A percentile compares a stretch with the other conserved stretches of the same genome.
phyloP scores from a whole-genome alignment of 2,113 vertebrate species.

The Panurus biarmicus region DNA sequence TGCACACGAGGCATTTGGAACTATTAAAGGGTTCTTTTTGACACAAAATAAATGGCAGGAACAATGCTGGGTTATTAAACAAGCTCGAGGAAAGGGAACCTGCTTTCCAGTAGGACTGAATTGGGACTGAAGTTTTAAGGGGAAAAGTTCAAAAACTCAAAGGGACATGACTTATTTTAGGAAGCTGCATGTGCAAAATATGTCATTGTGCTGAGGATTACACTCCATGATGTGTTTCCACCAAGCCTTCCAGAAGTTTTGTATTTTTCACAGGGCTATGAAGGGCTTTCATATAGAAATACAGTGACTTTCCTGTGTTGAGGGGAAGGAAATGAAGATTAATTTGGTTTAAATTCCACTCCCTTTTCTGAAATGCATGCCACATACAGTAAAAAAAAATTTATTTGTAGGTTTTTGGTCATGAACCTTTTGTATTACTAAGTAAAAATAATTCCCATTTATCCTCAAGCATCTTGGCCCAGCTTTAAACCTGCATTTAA shows the following conservation, averaged over 20 bases:
- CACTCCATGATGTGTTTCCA: not conserved
- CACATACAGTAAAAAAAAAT: not conserved
- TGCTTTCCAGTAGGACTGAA: not conserved
- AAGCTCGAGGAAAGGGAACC: not conserved
- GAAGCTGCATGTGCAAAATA: not conserved
- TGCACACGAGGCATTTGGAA: not conserved
- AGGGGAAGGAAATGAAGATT: not conserved
- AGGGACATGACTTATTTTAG: not conserved
- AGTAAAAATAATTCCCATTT: constrained; percentile 1
- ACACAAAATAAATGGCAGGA: not conserved
- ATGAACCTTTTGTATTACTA: not conserved
- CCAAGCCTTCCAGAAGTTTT: not conserved
- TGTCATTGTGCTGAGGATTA: not conserved
- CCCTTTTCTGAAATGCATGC: not conserved
- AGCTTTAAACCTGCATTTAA: not conserved
- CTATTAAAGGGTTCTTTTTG: constrained; percentile 43
- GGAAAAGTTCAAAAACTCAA: not conserved
- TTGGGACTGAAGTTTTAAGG: not conserved
- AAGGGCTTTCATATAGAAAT: not conserved
- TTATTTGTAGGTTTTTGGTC: not conserved
- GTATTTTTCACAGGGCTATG: not conserved
- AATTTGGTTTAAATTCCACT: not conserved
- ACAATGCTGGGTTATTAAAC: not conserved
- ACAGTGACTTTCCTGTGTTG: not conserved
- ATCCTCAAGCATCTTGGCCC: not conserved